phyloP scores from a whole-genome alignment of 2,888 invertebrate genomes.

The Drosophila differens region DNA sequence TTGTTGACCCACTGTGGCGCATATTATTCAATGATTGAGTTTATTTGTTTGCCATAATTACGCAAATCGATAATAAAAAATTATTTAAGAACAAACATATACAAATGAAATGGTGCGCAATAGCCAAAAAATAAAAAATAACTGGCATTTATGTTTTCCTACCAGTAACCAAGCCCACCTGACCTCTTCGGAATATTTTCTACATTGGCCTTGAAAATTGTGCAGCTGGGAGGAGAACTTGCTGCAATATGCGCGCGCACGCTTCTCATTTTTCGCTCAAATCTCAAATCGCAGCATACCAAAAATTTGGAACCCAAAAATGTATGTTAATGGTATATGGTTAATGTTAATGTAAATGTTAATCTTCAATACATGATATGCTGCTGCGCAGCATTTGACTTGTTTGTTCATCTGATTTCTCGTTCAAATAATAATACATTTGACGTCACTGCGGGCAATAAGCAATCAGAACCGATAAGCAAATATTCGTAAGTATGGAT shows the following conservation, averaged over 20 bases:
- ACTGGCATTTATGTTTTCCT: not conserved
- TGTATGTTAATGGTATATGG: not conserved
- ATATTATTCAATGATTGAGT: too few species aligned
- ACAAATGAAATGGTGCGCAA: too few species aligned
- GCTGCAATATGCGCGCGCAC: slow-evolving; percentile 1
- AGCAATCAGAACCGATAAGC: slow-evolving; percentile 12
- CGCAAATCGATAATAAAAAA: not conserved
- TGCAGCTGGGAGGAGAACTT: not conserved
- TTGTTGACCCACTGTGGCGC: too few species aligned
- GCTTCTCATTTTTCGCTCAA: not conserved
- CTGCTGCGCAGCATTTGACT: slow-evolving; percentile 15
- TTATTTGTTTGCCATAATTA: too few species aligned
- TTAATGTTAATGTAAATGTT: not conserved
- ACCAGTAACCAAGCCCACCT: not conserved
- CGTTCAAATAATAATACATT: not conserved
- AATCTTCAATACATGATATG: not conserved
- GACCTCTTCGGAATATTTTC: not conserved
- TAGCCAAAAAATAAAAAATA: not conserved
- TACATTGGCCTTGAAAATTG: slow-evolving; percentile 1
- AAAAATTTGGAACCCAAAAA: not conserved
- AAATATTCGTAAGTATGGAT: not conserved
- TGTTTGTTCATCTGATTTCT: not conserved
- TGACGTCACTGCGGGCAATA: slow-evolving; percentile 28
- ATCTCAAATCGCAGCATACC: not conserved
- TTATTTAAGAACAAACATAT: not conserved